Evolutionary conservation across 2,888 invertebrate species (phyloP).

Genomic region (Autographa pulchrina): DNA sequence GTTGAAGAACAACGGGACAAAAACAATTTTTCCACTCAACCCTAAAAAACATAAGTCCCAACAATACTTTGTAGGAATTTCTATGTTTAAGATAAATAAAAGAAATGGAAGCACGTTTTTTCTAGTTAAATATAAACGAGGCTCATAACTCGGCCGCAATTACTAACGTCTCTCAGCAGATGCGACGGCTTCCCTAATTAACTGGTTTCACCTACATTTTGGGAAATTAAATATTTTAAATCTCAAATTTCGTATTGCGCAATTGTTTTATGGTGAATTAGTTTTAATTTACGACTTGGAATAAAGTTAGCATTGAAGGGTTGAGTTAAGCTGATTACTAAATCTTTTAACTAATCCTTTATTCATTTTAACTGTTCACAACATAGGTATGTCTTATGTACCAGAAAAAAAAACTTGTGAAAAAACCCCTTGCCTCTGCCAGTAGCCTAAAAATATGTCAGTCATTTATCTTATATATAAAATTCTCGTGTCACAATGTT

Average conservation of each 20-base stretch:
- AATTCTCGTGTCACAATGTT: no score
- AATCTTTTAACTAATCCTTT: background rate
- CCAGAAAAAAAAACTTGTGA: no score
- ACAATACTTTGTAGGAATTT: slow-evolving; percentile 9
- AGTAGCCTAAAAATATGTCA: no score
- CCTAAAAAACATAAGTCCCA: background rate
- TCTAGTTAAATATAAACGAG: slow-evolving; percentile 77
- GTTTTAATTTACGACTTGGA: background rate
- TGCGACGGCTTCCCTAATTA: slow-evolving; percentile 77
- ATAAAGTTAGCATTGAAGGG: background rate
- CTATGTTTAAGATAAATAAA: slow-evolving; percentile 51
- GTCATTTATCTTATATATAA: no score
- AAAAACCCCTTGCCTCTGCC: no score
- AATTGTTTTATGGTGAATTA: slow-evolving; percentile 15
- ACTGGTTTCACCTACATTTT: slow-evolving; percentile 71
- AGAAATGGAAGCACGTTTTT: slow-evolving; percentile 73
- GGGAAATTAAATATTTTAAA: slow-evolving; percentile 58
- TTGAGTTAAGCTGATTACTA: background rate
- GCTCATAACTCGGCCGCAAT: slow-evolving; percentile 81
- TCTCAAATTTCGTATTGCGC: slow-evolving; percentile 20
- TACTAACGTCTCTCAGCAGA: slow-evolving; percentile 80
- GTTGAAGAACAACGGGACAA: no score
- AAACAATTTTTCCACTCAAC: no score
- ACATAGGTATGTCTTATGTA: no score
- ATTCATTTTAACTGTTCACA: background rate